Base-by-base conservation (phyloP, 2,113 vertebrate genomes). In the Myiopsitta monachus region DNA sequence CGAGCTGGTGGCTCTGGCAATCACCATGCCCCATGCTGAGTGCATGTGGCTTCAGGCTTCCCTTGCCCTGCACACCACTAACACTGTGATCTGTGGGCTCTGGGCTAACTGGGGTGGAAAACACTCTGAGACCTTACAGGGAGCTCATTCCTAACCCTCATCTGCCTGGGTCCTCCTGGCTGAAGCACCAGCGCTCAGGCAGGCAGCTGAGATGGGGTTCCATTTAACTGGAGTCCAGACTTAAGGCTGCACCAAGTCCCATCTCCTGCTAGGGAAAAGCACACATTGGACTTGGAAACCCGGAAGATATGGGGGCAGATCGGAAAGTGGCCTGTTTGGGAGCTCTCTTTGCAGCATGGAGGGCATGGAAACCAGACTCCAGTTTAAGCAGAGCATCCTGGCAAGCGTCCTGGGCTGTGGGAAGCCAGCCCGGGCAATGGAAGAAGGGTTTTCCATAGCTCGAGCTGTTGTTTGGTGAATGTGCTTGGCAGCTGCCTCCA, bases 391-490 rank as follows among this genome's bases (percentile, higher is more conserved):
- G 55, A 87, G 57, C 31, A 3, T 13, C 76, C 91, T 96, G 95
- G 89, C 89, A 52, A 6, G 64, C 3, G 3, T 36, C 61, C 87
- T 44, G 66, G 51, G 31, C 69, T 23, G 36, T 0, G 59, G 75
- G 72, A 83, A 76, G 33, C 11, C 77, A 51, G 89, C 89, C 80
- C 14, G 3, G 83, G 80, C 55, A 62, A 87, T 24, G 70, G 16
- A 9, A 91, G 96, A 61, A 77, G 80, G 46, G 38, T 87, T 95
- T 91, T 95, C 93, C 93, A 75, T 63, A 46, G 49, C 81, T 54
- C 3, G 2, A 13, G 26, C 83, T 46, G 24, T 10, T 46, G 73
- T 28, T 26, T 12, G 74, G 55, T 52, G 66, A 18, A 49, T 76
- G 85, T 13, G 38, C 39, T 69, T 38, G 83, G 83, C 90, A 26